Percentiles rank a stretch among this genome's conserved stretches.
phyloP scores from a whole-genome alignment of 2,888 invertebrate species.

The Platycheirus rosarum region DNA sequence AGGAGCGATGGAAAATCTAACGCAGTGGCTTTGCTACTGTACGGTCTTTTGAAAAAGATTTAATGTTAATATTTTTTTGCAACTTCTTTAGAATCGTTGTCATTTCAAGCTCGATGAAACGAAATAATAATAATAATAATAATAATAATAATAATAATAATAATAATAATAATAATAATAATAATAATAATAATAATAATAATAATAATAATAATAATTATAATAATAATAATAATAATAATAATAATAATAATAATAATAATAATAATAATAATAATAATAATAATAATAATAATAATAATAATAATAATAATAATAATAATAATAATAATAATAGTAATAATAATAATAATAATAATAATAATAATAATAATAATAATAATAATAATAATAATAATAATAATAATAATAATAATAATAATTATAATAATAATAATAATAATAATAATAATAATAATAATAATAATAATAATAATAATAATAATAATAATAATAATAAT shows the following conservation, averaged over 20 bases:
- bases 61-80: too few relatives aligned
- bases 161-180: constrained; percentile 6
- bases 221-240: constrained; percentile 8
- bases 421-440: constrained; percentile 4
- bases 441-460: constrained; percentile 9
- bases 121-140: constrained; percentile 5
- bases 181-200: constrained; percentile 8
- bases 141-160: constrained; percentile 5
- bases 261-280: constrained; percentile 8
- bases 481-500: constrained; percentile 75
- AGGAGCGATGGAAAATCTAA: too few relatives aligned
- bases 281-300: constrained; percentile 7
- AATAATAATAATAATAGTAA: constrained; percentile 1
- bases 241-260: constrained; percentile 12
- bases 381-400: neutral
- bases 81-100: too few relatives aligned
- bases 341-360: neutral
- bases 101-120: too few relatives aligned
- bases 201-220: constrained; percentile 6
- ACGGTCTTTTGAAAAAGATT: too few relatives aligned
- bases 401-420: constrained; percentile 8
- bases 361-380: constrained; percentile 10
- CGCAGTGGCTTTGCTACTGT: too few relatives aligned
- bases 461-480: constrained; percentile 8
- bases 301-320: constrained; percentile 6